phyloP scores from a whole-genome alignment of 2,113 vertebrate genomes.

The Oreochromis niloticus region DNA sequence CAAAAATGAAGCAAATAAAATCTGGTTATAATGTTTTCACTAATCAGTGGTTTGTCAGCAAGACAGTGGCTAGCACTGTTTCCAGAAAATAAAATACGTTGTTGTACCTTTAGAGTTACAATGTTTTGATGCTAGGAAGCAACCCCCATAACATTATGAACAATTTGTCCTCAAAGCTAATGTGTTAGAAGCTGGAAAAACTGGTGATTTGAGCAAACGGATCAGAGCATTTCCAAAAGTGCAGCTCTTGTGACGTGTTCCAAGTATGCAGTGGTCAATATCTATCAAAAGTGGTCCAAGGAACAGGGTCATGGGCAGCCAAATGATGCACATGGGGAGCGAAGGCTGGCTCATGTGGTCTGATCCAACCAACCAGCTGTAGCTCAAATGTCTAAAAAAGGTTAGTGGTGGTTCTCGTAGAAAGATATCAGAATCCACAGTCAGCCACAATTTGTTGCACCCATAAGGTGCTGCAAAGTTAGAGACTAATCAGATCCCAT shows the following conservation, averaged over 20 bases:
- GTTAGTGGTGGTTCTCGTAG: background rate
- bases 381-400: background rate
- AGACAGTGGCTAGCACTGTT: background rate
- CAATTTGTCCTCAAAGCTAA: background rate
- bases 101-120: background rate
- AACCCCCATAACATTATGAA: background rate
- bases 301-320: background rate
- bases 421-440: background rate
- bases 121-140: background rate
- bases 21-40: background rate
- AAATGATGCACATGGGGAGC: background rate
- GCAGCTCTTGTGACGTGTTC: background rate
- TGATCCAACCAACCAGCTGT: background rate
- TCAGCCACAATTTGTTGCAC: background rate
- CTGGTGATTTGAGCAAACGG: background rate
- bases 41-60: background rate
- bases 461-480: background rate
- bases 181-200: background rate
- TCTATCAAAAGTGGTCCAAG: background rate
- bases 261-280: background rate
- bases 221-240: background rate
- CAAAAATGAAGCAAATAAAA: background rate
- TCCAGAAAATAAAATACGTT: background rate
- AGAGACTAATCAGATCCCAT: background rate
- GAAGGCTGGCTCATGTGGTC: background rate